A percentile compares a stretch with the other conserved stretches of the same genome.
Evolutionary conservation across 2,797 vertebrate species (phyloP).

Genomic region (Ciconia nigra): DNA sequence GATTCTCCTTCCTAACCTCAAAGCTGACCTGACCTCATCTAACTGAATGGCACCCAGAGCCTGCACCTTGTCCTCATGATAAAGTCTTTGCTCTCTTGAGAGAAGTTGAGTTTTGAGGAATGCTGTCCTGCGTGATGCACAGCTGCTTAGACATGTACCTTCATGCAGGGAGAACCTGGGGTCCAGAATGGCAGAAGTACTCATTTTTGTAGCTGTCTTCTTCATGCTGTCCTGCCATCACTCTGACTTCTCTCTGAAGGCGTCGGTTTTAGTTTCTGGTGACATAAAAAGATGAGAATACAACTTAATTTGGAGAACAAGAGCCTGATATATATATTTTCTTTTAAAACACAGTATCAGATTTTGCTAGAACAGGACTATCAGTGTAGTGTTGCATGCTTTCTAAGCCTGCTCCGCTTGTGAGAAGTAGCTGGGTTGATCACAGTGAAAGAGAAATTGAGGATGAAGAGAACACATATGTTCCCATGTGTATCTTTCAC

Average conservation of each 20-base stretch:
- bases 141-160: neutral
- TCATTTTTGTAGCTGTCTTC: neutral
- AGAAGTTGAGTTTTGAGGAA: neutral
- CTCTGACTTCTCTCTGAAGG: neutral
- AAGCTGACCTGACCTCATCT: neutral
- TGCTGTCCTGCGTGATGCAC: neutral
- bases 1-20: neutral
- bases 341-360: neutral
- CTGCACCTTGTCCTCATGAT: neutral
- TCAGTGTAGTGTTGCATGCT: neutral
- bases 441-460: neutral
- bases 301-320: neutral
- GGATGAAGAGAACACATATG: rapidly evolving
- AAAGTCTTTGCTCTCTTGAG: neutral
- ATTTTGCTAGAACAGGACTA: neutral
- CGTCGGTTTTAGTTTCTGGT: neutral
- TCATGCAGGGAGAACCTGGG: neutral
- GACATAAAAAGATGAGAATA: neutral
- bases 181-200: neutral
- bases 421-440: neutral
- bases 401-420: neutral
- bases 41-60: neutral
- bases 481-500: neutral
- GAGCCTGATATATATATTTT: neutral
- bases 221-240: neutral